Evolutionary conservation across 2,797 vertebrate species (phyloP).

Genomic region (Lutjanus argentimaculatus): DNA sequence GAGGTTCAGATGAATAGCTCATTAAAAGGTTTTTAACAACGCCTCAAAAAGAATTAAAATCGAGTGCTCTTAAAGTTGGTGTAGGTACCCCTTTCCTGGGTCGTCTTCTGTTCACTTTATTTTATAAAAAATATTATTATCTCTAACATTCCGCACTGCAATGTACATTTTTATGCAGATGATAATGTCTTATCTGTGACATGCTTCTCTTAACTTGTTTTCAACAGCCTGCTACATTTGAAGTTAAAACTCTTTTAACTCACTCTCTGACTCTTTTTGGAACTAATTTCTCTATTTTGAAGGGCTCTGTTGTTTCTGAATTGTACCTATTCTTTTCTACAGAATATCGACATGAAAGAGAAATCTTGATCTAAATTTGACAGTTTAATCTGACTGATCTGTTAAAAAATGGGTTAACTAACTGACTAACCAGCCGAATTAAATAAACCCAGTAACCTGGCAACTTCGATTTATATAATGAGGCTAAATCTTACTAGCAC

Average conservation of each 20-base stretch:
- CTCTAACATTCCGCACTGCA: neutral
- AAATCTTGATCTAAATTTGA: no score
- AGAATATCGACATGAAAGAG: no score
- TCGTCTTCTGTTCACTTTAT: neutral
- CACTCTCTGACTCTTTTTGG: no score
- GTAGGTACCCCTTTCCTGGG: neutral
- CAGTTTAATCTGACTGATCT: neutral
- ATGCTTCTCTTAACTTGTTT: no score
- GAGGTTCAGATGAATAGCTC: neutral
- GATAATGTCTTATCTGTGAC: neutral
- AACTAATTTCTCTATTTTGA: no score
- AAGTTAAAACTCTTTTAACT: no score
- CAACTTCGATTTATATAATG: neutral
- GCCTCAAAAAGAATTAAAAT: neutral
- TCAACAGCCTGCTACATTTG: no score
- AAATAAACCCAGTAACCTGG: no score
- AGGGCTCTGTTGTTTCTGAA: neutral
- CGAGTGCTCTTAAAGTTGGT: neutral
- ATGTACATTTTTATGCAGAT: neutral
- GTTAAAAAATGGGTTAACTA: neutral
- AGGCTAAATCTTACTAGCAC: neutral
- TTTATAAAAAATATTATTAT: neutral
- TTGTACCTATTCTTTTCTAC: neutral
- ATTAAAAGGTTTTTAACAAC: neutral
- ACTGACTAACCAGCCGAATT: neutral